Conservation (phyloP, 2,113 vertebrate species). For the Electrona antarctica region DNA sequence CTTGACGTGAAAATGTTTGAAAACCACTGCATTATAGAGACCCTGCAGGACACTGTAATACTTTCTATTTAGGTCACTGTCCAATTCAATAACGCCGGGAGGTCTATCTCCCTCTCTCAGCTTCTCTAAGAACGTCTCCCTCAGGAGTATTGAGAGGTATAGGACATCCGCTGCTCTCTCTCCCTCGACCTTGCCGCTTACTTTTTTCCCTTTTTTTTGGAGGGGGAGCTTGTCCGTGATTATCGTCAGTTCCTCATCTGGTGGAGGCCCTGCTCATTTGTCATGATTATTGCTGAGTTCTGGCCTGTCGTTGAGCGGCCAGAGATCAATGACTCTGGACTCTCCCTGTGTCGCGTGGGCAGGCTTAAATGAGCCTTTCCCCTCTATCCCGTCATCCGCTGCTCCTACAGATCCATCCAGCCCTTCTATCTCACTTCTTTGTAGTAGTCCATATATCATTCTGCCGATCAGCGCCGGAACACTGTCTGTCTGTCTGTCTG, state of each 20-base stretch:
- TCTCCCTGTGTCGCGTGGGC: constrained; percentile 94
- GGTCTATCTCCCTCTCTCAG: constrained; percentile 20
- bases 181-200: constrained; percentile 85
- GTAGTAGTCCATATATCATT: constrained; percentile 93
- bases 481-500: constrained; percentile 76
- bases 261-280: constrained; percentile 95
- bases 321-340: constrained; percentile 99
- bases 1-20: neutral
- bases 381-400: constrained; percentile 65
- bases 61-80: constrained; percentile 29
- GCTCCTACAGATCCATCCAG: neutral
- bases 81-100: constrained; percentile 28
- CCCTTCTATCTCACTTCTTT: constrained; percentile 66
- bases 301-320: constrained; percentile 97
- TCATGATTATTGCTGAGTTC: constrained; percentile 99
- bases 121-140: constrained; percentile 42
- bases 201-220: constrained; percentile 70
- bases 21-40: neutral
- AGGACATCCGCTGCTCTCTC: constrained; percentile 45
- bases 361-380: constrained; percentile 94
- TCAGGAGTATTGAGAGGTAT: constrained; percentile 52
- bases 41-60: neutral
- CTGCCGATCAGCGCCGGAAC: constrained; percentile 90
- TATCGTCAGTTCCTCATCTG: constrained; percentile 94
- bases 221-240: constrained; percentile 70